Conservation (phyloP, 2,797 vertebrate species). For the Hirundo rustica region DNA sequence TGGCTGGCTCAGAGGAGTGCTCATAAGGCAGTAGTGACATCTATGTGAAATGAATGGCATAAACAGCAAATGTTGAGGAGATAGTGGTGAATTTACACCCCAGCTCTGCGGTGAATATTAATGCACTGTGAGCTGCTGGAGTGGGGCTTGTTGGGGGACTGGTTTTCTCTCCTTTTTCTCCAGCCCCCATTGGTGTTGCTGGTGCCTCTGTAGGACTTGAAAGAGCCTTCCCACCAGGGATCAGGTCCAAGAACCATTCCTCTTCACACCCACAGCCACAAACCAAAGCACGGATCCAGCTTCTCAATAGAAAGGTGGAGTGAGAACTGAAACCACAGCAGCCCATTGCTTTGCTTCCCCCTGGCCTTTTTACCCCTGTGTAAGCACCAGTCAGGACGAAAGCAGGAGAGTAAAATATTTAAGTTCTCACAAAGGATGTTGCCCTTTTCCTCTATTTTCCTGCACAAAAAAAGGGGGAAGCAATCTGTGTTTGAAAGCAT, state of each 20-base stretch:
- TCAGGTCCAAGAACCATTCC: background rate
- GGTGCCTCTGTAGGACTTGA: background rate
- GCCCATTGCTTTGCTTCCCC: constrained; percentile 31
- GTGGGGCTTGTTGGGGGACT: background rate
- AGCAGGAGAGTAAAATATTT: background rate
- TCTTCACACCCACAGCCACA: background rate
- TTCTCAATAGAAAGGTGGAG: constrained; percentile 53
- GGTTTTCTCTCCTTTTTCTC: background rate
- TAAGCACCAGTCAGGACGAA: constrained; percentile 10
- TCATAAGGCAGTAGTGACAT: constrained; percentile 76
- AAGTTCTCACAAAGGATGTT: constrained; percentile 2
- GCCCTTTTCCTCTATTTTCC: background rate
- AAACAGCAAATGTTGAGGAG: background rate
- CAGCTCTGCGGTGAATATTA: background rate
- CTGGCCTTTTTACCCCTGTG: background rate
- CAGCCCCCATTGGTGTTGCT: background rate
- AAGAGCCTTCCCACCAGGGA: background rate
- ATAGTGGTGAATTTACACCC: constrained; percentile 63
- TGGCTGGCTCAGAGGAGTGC: constrained; percentile 67
- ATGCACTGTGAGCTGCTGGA: background rate
- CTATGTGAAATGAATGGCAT: constrained; percentile 71
- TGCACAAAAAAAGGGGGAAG: background rate
- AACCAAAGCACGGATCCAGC: constrained; percentile 11
- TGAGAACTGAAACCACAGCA: constrained; percentile 58
- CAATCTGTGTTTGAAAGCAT: background rate